These are phyloP conservation scores for Poeciliopsis turneri DNA, from an alignment of 2,797 vertebrate genomes.

Conservation along the genomic window DNA sequence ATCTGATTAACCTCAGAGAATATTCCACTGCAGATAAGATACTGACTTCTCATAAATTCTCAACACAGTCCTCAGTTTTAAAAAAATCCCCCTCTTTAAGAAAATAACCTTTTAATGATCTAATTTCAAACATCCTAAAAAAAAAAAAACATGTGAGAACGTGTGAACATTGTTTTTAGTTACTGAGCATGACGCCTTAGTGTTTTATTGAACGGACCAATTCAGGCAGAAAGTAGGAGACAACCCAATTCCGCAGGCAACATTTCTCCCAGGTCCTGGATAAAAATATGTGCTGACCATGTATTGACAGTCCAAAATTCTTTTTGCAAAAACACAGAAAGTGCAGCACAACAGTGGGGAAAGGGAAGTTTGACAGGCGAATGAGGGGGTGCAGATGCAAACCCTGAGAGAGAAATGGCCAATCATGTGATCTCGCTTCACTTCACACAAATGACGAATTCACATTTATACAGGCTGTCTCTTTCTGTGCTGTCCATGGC, in stretches of 20 bases:
- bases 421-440: not conserved
- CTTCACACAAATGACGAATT: not conserved
- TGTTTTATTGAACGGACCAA: not conserved
- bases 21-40: not conserved
- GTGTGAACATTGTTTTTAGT: not conserved
- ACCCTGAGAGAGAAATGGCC: not conserved
- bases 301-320: not conserved
- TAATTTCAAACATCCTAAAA: not conserved
- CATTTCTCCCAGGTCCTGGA: not conserved
- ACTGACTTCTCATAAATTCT: not conserved
- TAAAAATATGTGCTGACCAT: constrained; percentile 2
- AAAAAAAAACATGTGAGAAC: not conserved
- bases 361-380: not conserved
- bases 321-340: not conserved
- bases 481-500: not conserved
- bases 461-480: not conserved
- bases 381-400: not conserved
- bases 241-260: not conserved
- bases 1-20: not conserved
- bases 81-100: not conserved
- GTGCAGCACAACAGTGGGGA: not conserved
- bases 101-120: not conserved
- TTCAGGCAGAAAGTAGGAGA: not conserved
- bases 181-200: not conserved
- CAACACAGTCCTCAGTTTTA: not conserved